Conservation (phyloP, 2,797 vertebrate genomes). For the Xenentodon cancila region DNA sequence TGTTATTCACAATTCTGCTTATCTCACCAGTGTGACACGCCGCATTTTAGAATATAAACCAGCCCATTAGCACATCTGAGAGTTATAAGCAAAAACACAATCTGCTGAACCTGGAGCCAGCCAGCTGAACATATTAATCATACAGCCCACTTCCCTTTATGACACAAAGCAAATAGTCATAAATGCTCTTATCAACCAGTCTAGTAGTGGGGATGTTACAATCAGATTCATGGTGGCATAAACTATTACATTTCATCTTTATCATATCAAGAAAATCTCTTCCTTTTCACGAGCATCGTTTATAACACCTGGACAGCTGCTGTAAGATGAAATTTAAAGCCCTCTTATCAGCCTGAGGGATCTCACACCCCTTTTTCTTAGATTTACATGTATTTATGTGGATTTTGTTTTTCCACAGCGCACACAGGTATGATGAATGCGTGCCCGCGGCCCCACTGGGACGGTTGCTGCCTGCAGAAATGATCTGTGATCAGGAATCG, state of each 20-base stretch:
- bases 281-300: conserved; percentile 88
- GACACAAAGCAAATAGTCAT: conserved; percentile 79
- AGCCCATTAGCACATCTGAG: conserved; percentile 56
- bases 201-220: conserved; percentile 87
- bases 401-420: conserved; percentile 72
- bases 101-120: conserved; percentile 55
- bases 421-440: conserved; percentile 79
- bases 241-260: conserved; percentile 90
- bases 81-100: conserved; percentile 66
- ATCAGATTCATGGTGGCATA: conserved; percentile 95
- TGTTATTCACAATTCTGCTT: conserved; percentile 73
- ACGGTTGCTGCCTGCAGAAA: conserved; percentile 51
- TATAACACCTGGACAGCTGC: conserved; percentile 87
- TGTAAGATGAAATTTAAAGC: conserved; percentile 86
- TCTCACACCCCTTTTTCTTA: conserved; percentile 75
- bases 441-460: conserved; percentile 38
- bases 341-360: conserved; percentile 75
- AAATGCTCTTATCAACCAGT: conserved; percentile 75
- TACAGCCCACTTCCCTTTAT: conserved; percentile 73
- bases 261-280: conserved; percentile 85
- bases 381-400: conserved; percentile 83
- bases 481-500: conserved; percentile 53
- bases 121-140: conserved; percentile 76
- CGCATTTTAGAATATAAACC: conserved; percentile 67
- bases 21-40: conserved; percentile 64